phyloP scores from a whole-genome alignment of 2,113 vertebrate genomes.

The Mastomys natalensis region DNA sequence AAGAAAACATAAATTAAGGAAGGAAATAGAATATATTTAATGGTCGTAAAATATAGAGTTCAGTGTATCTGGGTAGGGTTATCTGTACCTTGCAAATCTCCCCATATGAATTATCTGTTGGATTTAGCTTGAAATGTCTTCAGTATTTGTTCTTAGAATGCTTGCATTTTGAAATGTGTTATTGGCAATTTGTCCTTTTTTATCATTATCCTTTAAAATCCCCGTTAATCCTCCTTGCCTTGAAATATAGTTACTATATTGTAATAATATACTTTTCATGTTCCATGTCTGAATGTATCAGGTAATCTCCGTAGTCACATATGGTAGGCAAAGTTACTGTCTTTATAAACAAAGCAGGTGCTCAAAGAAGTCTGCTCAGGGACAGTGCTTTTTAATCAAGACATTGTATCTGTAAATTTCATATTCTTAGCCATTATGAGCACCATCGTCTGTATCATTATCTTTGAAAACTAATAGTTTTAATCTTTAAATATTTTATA shows the following conservation, averaged over 20 bases:
- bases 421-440: neutral
- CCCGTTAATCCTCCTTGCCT: neutral
- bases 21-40: neutral
- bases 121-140: neutral
- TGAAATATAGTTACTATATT: neutral
- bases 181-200: neutral
- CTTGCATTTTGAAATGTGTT: neutral
- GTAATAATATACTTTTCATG: neutral
- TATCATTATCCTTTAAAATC: neutral
- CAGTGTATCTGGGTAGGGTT: neutral
- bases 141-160: neutral
- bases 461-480: neutral
- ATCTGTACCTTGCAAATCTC: neutral
- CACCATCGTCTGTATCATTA: neutral
- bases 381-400: neutral
- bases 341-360: neutral
- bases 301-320: neutral
- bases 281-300: neutral
- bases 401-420: neutral
- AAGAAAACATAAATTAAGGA: neutral
- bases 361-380: neutral
- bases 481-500: constrained; percentile 4
- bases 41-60: neutral
- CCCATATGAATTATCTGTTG: neutral
- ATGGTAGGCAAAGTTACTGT: neutral